phyloP scores from a whole-genome alignment of 2,797 vertebrate genomes.

The Cuculus canorus region DNA sequence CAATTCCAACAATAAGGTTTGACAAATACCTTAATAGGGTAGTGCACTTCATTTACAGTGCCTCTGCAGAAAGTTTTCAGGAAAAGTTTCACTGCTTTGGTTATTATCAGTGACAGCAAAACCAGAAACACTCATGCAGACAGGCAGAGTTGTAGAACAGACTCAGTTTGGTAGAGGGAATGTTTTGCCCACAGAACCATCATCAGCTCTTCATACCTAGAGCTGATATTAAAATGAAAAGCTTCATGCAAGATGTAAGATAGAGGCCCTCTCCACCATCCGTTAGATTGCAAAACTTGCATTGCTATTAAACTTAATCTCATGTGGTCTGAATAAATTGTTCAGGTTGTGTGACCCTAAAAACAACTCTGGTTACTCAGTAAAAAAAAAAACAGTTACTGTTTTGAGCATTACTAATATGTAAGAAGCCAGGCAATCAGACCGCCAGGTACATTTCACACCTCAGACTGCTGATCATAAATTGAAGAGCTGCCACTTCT shows the following conservation, averaged over 20 bases:
- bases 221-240: not conserved
- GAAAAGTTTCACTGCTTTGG: not conserved
- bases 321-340: not conserved
- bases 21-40: not conserved
- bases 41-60: not conserved
- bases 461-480: not conserved
- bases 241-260: not conserved
- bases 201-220: not conserved
- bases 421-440: not conserved
- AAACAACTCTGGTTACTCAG: not conserved
- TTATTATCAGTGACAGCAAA: not conserved
- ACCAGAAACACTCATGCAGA: not conserved
- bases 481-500: not conserved
- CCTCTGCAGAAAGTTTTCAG: not conserved
- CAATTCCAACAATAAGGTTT: not conserved
- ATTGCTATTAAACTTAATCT: not conserved
- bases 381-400: not conserved
- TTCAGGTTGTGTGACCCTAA: not conserved
- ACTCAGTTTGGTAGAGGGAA: not conserved
- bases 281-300: not conserved
- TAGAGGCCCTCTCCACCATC: not conserved
- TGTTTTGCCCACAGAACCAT: not conserved
- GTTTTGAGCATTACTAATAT: not conserved
- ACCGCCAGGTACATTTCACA: not conserved
- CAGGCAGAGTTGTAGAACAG: not conserved